Evolutionary conservation across 2,113 vertebrate genomes (phyloP).

Genomic region (Prunella himalayana): DNA sequence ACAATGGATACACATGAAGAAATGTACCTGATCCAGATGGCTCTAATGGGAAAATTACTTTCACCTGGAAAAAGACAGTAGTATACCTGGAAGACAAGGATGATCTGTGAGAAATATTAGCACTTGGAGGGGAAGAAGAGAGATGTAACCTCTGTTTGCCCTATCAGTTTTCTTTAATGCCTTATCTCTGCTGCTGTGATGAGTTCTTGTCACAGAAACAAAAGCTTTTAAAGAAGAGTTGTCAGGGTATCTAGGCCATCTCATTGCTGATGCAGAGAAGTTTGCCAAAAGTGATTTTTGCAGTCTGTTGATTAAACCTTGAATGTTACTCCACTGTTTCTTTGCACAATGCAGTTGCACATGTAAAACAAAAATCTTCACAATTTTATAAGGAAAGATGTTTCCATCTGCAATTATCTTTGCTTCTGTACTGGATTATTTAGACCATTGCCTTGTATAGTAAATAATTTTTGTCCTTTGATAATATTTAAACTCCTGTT

Average conservation of each 20-base stretch:
- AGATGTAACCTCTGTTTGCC: background rate
- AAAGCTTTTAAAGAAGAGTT: background rate
- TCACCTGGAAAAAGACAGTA: background rate
- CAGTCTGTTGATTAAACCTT: background rate
- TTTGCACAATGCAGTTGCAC: background rate
- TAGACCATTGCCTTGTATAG: background rate
- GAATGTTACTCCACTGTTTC: fast-evolving
- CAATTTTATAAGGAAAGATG: background rate
- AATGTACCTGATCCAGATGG: background rate
- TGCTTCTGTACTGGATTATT: background rate
- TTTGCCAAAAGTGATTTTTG: constrained; percentile 5
- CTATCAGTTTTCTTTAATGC: background rate
- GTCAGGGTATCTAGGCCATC: background rate
- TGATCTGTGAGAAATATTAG: background rate
- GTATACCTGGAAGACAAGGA: background rate
- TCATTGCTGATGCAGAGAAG: background rate
- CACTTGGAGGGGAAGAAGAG: background rate
- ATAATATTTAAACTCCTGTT: background rate
- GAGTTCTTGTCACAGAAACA: background rate
- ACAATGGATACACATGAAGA: background rate
- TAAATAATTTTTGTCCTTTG: background rate
- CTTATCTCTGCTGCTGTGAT: background rate
- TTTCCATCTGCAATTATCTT: background rate
- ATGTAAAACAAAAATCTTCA: background rate
- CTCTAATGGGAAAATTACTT: background rate